phyloP scores from a whole-genome alignment of 2,113 vertebrate genomes.

The Dipodomys spectabilis region DNA sequence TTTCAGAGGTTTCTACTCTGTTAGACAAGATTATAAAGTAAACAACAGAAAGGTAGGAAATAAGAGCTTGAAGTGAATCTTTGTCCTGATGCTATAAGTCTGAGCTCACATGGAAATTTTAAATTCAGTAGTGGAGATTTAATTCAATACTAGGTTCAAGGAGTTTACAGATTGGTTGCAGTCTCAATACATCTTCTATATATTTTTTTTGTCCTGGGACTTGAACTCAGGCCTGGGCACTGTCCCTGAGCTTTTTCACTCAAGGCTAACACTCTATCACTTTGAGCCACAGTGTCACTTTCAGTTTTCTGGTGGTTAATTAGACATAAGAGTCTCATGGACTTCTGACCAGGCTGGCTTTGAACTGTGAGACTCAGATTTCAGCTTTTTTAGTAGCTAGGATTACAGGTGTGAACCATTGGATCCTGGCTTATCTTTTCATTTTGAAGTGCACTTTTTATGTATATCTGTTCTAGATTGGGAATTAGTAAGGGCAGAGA shows the following conservation, averaged over 20 bases:
- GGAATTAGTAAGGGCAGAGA: background rate
- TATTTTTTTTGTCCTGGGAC: too few relatives aligned
- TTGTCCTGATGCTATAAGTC: background rate
- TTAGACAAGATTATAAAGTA: background rate
- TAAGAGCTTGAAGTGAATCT: background rate
- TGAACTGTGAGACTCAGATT: too few relatives aligned
- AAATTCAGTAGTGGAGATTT: too few relatives aligned
- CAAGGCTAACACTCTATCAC: too few relatives aligned
- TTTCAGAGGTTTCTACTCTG: background rate
- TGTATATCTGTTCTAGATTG: background rate
- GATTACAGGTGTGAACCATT: too few relatives aligned
- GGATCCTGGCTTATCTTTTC: background rate
- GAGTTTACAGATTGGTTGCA: background rate
- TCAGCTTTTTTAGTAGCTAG: too few relatives aligned
- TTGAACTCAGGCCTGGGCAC: too few relatives aligned
- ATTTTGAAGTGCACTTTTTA: background rate
- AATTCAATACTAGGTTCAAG: background rate
- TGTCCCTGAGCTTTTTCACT: too few relatives aligned
- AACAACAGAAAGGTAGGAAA: background rate
- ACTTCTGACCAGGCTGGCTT: too few relatives aligned
- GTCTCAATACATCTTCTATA: background rate
- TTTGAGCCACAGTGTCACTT: too few relatives aligned
- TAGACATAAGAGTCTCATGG: too few relatives aligned
- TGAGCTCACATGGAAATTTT: background rate
- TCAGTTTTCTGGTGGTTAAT: too few relatives aligned